Evolutionary conservation across 2,888 invertebrate genomes (phyloP), one percentile per base, ranked within the genome.

Genomic region (Patella pellucida): DNA sequence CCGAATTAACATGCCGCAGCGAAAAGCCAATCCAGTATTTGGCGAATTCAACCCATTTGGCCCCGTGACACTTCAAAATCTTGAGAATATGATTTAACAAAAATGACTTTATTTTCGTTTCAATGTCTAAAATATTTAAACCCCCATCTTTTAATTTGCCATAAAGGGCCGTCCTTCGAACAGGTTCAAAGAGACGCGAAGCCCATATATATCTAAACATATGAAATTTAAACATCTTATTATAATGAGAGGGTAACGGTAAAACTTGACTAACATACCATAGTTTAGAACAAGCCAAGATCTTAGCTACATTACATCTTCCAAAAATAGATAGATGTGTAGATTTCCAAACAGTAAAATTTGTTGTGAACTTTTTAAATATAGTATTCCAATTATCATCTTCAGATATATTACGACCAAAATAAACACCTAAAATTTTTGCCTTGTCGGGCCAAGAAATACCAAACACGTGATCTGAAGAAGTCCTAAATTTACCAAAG

Each of bases 321-420:
- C 62, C 62, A 62, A 62, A 62, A 16, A 62, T 62, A 23, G 62
- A 62, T 7, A 62, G 16, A 62, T 62, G 62, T 19, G 62, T 62
- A n/a, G n/a, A 19, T 62, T 62, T 69, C 71, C 71, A 78, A 50
- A 74, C 23, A 71, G 77, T 74, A 31, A 81, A 56, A 14, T 71
- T 73, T 14, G 71, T 70, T 7, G 19, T 15, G 72, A 78, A 82
- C 67, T 80, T 82, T 0, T 19, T 54, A 54, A 76, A 75, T 67
- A 79, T 23, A n/a, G 71, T 71, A n/a, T 72, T 68, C 75, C 76
- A 81, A 56, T 78, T 71, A 27, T 78, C 77, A 73, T 81, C 79
- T 1, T 54, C 27, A 27, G 72, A 70, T 4, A 76, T 31, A 62
- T 78, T 41, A 52, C 71, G 54, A 16, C 81, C 82, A 73, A 77